Evolutionary conservation across 2,888 invertebrate genomes (phyloP).

Genomic region (Drosophila yooni): DNA sequence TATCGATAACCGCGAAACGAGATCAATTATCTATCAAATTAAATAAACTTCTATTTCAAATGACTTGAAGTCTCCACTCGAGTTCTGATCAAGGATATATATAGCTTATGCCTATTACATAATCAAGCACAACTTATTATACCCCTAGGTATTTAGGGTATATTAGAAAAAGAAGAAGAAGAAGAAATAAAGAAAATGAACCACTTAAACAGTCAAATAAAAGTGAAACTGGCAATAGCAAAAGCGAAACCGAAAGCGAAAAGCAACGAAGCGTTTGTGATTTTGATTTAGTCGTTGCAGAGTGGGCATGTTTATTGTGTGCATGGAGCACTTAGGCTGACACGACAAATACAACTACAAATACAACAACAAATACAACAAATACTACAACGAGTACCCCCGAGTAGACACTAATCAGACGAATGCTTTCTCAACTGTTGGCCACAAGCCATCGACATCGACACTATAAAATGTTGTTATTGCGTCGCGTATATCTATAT

Average conservation of each 20-base stretch:
- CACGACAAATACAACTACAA: constrained; percentile 39
- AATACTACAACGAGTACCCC: constrained; percentile 26
- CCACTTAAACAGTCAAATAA: constrained; percentile 34
- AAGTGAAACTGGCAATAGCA: constrained; percentile 18
- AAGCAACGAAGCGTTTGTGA: constrained; percentile 27
- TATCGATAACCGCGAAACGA: not conserved
- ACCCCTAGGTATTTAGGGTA: constrained; percentile 29
- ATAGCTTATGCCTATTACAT: not conserved
- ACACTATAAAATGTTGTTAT: constrained; percentile 19
- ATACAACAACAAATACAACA: constrained; percentile 23
- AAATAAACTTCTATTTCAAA: not conserved
- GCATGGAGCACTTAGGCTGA: constrained; percentile 52
- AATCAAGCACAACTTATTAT: not conserved
- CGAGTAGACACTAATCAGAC: constrained; percentile 49
- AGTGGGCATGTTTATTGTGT: constrained; percentile 44
- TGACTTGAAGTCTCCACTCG: not conserved
- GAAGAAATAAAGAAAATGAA: not conserved
- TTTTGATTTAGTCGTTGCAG: constrained; percentile 28
- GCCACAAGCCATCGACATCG: constrained; percentile 6
- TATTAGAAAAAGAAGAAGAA: not conserved
- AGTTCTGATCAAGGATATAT: not conserved
- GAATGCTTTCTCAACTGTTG: constrained; percentile 30
- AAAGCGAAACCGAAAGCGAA: constrained; percentile 5
- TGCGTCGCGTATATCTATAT: not conserved
- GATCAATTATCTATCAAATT: not conserved